These are phyloP conservation scores for Saguinus midas DNA, from an alignment of 2,113 vertebrate genomes.

Conservation along the genomic window DNA sequence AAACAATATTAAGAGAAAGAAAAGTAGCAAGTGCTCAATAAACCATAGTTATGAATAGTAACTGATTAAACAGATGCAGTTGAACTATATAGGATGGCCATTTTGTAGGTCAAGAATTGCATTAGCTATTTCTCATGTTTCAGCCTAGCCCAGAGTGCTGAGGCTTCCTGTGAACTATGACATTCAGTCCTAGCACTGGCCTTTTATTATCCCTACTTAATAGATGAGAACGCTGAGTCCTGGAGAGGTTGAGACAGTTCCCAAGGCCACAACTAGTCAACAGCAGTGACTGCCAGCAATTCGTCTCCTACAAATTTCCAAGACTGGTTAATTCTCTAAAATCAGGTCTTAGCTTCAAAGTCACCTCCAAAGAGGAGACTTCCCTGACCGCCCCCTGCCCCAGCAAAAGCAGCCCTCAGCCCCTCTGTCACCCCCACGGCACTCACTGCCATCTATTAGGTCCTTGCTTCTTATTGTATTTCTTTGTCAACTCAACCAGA, in stretches of 20 bases:
- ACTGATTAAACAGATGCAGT: not conserved
- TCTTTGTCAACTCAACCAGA: not conserved
- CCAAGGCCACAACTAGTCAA: not conserved
- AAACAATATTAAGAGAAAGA: not conserved
- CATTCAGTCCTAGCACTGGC: not conserved
- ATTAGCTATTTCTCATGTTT: not conserved
- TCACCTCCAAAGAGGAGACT: not conserved
- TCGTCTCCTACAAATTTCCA: not conserved
- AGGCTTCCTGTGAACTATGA: not conserved
- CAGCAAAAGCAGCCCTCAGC: not conserved
- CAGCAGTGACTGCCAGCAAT: not conserved
- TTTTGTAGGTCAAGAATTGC: not conserved
- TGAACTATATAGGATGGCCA: accelerated
- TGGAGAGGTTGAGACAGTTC: not conserved
- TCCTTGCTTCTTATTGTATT: not conserved
- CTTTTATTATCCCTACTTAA: not conserved
- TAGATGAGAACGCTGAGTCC: not conserved
- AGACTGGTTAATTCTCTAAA: not conserved
- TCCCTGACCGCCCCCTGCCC: not conserved
- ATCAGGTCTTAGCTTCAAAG: not conserved
- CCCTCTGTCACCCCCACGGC: not conserved
- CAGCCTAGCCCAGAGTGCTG: not conserved
- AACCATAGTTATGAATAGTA: not conserved
- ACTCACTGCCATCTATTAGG: too few species aligned
- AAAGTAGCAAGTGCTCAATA: not conserved